Conservation (phyloP, 92 coral and sea anemone species). For the Diadumene lineata region DNA sequence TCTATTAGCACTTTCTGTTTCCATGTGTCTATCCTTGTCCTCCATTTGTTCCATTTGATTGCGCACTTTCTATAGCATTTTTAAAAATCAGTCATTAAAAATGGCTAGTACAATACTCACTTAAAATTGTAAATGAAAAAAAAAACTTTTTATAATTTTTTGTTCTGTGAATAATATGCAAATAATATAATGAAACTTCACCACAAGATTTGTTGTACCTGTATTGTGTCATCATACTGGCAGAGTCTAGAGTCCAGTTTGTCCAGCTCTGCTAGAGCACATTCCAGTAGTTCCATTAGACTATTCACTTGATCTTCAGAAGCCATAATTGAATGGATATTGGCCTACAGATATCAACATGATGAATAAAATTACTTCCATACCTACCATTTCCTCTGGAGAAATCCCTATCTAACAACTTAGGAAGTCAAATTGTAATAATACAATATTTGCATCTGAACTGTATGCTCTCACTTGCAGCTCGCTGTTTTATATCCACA, state of each 20-base stretch:
- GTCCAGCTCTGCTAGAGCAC: conserved; percentile 83
- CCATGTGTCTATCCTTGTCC: conserved; percentile 96
- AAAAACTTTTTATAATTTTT: neutral
- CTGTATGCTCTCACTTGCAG: too few species aligned
- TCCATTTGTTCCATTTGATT: conserved; percentile 99
- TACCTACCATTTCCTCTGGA: too few species aligned
- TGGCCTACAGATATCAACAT: conserved; percentile 73
- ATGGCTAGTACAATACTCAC: too few species aligned
- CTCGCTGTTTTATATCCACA: too few species aligned
- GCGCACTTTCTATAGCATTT: conserved; percentile 87
- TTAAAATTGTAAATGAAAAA: neutral
- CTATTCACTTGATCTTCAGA: conserved; percentile 94
- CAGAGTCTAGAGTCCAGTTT: conserved; percentile 79
- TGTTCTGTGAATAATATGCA: neutral
- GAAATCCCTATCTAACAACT: too few species aligned
- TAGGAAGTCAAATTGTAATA: too few species aligned
- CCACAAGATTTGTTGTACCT: too few species aligned
- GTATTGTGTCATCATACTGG: conserved; percentile 77
- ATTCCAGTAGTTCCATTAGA: conserved; percentile 82
- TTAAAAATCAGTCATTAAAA: too few species aligned
- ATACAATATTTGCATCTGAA: too few species aligned
- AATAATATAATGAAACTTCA: neutral
- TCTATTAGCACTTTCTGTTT: conserved; percentile 86
- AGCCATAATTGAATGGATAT: conserved; percentile 94
- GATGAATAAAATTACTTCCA: too few species aligned